phyloP scores from a whole-genome alignment of 2,113 vertebrate species.

The Nothocercus nigrocapillus region DNA sequence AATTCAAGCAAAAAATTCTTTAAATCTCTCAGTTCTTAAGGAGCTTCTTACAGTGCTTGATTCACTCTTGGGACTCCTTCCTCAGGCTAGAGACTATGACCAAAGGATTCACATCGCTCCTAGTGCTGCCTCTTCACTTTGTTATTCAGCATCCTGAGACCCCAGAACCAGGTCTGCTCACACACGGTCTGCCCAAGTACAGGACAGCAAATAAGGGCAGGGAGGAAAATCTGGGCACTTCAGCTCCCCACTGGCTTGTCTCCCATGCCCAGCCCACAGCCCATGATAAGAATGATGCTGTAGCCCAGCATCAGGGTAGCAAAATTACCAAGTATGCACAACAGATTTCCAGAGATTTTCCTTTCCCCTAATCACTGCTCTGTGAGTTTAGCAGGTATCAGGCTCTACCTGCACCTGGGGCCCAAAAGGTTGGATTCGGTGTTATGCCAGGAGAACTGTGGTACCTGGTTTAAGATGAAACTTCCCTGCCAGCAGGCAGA shows the following conservation, averaged over 20 bases:
- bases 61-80: neutral
- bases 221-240: neutral
- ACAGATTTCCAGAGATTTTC: neutral
- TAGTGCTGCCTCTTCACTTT: neutral
- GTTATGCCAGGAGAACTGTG: neutral
- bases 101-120: neutral
- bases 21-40: neutral
- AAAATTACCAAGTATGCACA: neutral
- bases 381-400: neutral
- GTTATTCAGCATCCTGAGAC: neutral
- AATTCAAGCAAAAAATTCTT: neutral
- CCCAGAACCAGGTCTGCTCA: neutral
- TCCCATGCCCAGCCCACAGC: neutral
- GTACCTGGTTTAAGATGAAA: neutral
- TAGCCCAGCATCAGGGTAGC: neutral
- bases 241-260: fast-evolving
- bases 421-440: neutral
- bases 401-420: neutral
- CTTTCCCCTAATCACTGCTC: neutral
- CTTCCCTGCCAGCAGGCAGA: neutral
- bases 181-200: neutral
- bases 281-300: neutral
- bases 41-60: neutral
- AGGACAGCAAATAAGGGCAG: neutral
- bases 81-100: neutral